Evolutionary conservation across 2,113 vertebrate species (phyloP), one percentile per base, ranked within the genome.

Genomic region (Deroptyus accipitrinus): DNA sequence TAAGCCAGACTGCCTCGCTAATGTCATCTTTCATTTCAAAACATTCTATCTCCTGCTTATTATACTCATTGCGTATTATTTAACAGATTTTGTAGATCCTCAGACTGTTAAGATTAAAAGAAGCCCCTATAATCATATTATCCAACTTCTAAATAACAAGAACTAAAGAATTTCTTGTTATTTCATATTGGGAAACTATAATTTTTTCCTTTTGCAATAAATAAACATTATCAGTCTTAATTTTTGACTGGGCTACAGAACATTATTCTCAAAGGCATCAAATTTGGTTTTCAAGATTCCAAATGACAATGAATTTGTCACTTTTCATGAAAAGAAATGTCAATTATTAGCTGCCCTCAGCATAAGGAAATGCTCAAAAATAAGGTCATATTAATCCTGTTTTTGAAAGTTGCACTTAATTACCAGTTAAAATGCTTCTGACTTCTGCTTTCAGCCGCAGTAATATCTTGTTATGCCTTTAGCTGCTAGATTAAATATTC

Each of bases 1-100:
- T 92, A 90, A 92, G 67, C 11, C 80, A 93, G 44, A 33, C 64
- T 93, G 68, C 39, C 39, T 95, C 64, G 51, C 49, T 86, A 93
- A 18, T 88, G 83, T 72, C 61, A 81, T 54, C 76, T 61, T 86
- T 91, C 87, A 52, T 16, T 94, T 91, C 39, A 66, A 37, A 93
- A 61, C 35, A 14, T 42, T 77, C 30, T 31, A 1, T 83, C 13
- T 85, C 28, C 42, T 92, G 24, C 85, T 83, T 75, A 10, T 33
- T 75, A 10, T 33, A 64, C 25, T 81, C 48, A 23, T 20, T 14
- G 10, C 64, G 20, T 39, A 7, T 88, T 83, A 69, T 80, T 81
- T 17, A 94, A 41, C 51, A 52, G 54, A 5, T 79, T 84, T 81
- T 70, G 48, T 25, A 63, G 64, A 39, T 48, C 70, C 14, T 41